A percentile compares a stretch with the other conserved stretches of the same genome.
These are phyloP conservation scores for Dromius quadrimaculatus DNA, from an alignment of 2,888 invertebrate species.

Conservation along the genomic window DNA sequence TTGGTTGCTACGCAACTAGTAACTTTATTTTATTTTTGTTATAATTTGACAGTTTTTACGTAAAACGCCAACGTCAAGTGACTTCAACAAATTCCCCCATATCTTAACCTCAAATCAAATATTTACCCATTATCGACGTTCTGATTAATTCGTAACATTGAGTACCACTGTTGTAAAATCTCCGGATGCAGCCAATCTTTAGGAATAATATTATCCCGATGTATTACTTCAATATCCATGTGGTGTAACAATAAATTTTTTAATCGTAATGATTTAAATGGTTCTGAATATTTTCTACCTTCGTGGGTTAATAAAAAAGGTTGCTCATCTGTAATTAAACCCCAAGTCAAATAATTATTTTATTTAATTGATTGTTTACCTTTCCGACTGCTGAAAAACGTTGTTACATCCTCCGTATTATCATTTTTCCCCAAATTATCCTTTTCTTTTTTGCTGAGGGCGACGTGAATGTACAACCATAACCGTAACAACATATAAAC, in stretches of 20 bases:
- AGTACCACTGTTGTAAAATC: conserved; percentile 77
- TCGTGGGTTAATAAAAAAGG: conserved; percentile 73
- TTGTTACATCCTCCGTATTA: conserved; percentile 63
- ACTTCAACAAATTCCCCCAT: no score
- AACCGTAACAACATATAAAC: conserved; percentile 78
- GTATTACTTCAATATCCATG: conserved; percentile 76
- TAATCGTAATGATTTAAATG: conserved; percentile 75
- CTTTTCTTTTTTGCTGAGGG: conserved; percentile 58
- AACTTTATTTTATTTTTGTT: no score
- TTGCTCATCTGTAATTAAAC: conserved; percentile 60
- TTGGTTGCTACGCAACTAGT: no score
- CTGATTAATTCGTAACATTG: conserved; percentile 77
- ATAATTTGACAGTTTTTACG: no score
- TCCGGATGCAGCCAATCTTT: conserved; percentile 75
- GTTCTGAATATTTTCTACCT: conserved; percentile 72
- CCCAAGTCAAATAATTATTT: background rate
- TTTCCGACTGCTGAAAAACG: conserved; percentile 66
- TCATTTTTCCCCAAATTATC: conserved; percentile 61
- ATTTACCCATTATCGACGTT: conserved; percentile 76
- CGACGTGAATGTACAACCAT: conserved; percentile 74
- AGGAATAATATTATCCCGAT: conserved; percentile 78
- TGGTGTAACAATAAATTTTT: conserved; percentile 79
- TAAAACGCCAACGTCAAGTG: no score
- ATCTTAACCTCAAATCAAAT: background rate
- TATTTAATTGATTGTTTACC: conserved; percentile 58